These are phyloP conservation scores for Pogonognathellus flavescens DNA, from an alignment of 1,140 invertebrate species.

Conservation along the genomic window DNA sequence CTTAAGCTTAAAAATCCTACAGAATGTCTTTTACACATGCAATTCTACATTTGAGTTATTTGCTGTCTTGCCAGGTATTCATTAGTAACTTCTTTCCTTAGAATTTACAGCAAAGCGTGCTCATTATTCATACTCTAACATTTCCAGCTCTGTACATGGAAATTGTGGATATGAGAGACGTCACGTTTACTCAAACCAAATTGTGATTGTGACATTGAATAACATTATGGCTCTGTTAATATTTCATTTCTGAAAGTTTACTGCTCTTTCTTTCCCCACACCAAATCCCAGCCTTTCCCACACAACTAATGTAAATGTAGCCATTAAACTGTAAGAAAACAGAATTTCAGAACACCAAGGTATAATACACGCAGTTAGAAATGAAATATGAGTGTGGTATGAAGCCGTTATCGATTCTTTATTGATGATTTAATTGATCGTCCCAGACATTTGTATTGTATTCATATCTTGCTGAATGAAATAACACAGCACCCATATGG, in stretches of 20 bases:
- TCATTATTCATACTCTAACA: constrained; percentile 15
- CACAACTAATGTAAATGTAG: neutral
- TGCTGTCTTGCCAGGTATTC: constrained; percentile 24
- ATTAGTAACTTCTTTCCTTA: constrained; percentile 3
- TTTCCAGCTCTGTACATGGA: constrained; percentile 25
- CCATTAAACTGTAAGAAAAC: neutral
- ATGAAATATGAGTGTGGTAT: too few relatives aligned
- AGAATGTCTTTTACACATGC: constrained; percentile 42
- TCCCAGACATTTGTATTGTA: too few relatives aligned
- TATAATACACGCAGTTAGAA: too few relatives aligned
- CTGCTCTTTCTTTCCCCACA: neutral
- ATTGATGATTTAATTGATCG: too few relatives aligned
- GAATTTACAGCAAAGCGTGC: constrained; percentile 49
- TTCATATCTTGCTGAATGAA: too few relatives aligned
- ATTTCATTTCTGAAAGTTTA: neutral
- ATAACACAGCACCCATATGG: too few relatives aligned
- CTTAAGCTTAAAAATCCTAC: constrained; percentile 17
- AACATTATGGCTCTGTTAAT: constrained; percentile 9
- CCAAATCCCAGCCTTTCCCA: neutral
- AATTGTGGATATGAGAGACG: constrained; percentile 30
- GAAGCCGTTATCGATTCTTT: too few relatives aligned
- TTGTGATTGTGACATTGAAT: constrained; percentile 37
- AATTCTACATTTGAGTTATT: constrained; percentile 36
- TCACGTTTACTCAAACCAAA: constrained; percentile 26
- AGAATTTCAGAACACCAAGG: too few relatives aligned